These are phyloP conservation scores for Coelopa pilipes DNA, from an alignment of 2,888 invertebrate species.

Conservation along the genomic window DNA sequence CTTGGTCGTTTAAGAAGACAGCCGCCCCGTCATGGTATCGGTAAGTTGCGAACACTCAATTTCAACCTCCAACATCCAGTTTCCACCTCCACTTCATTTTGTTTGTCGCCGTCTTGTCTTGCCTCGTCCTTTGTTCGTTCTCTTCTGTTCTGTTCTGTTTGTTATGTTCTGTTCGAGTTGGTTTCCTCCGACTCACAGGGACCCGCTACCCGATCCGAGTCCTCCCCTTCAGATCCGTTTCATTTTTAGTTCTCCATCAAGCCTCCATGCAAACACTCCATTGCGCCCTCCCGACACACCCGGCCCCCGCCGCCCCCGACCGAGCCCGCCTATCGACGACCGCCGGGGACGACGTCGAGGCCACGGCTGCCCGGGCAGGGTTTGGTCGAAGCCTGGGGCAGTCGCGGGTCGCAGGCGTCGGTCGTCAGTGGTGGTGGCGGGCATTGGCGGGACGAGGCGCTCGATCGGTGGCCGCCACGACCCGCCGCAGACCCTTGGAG, in stretches of 20 bases:
- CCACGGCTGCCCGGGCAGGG: too few species aligned
- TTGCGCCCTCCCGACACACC: conserved; percentile 11
- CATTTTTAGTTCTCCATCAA: neutral
- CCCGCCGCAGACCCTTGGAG: too few species aligned
- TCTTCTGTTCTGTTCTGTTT: neutral
- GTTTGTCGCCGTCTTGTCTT: conserved; percentile 36
- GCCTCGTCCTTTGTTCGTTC: conserved; percentile 28
- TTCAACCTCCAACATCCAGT: too few species aligned
- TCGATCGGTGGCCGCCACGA: too few species aligned
- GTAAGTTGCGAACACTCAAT: conserved; percentile 56
- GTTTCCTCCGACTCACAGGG: neutral
- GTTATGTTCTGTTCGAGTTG: neutral
- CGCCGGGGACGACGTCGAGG: too few species aligned
- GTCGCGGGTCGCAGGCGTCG: too few species aligned
- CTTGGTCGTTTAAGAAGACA: conserved; percentile 68
- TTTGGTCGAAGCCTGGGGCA: too few species aligned
- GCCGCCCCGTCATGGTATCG: conserved; percentile 69
- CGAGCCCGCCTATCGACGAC: neutral
- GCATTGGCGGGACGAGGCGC: too few species aligned
- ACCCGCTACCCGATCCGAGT: neutral
- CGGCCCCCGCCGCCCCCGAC: neutral
- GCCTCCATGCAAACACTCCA: conserved; percentile 21
- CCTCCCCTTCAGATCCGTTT: neutral
- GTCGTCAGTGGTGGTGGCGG: too few species aligned
- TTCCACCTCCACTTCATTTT: conserved; percentile 8